Evolutionary conservation across 2,888 invertebrate species (phyloP).

Genomic region (Macaria liturata): DNA sequence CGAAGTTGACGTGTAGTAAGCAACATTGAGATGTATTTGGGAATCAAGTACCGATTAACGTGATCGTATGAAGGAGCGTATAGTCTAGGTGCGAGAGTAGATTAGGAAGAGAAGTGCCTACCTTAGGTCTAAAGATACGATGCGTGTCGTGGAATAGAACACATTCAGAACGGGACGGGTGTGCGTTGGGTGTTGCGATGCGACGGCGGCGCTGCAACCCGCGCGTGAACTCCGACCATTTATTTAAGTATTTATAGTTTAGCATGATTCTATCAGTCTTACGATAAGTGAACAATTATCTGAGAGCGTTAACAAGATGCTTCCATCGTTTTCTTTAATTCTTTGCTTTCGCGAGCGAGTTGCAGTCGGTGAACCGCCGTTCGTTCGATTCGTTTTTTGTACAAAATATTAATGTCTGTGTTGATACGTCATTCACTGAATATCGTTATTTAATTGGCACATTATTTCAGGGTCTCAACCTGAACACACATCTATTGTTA

Average conservation of each 20-base stretch:
- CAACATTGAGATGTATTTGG: too few relatives aligned
- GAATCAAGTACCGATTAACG: too few relatives aligned
- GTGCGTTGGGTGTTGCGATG: constrained; percentile 66
- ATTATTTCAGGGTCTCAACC: constrained; percentile 12
- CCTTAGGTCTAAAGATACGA: constrained; percentile 49
- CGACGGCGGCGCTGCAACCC: constrained; percentile 39
- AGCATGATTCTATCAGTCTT: constrained; percentile 34
- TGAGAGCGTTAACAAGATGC: constrained; percentile 16
- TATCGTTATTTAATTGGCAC: constrained; percentile 19
- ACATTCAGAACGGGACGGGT: constrained; percentile 78
- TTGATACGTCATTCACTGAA: constrained; percentile 17
- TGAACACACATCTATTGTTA: constrained; percentile 11
- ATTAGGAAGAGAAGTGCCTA: constrained; percentile 57
- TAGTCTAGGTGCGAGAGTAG: constrained; percentile 54
- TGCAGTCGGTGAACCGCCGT: constrained; percentile 14
- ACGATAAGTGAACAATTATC: constrained; percentile 22
- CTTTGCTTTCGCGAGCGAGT: constrained; percentile 15
- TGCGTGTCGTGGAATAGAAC: constrained; percentile 81
- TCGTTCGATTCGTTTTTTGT: constrained; percentile 11
- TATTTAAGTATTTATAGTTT: constrained; percentile 17
- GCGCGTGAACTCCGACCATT: constrained; percentile 24
- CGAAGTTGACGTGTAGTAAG: constrained; percentile 36
- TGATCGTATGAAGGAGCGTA: constrained; percentile 33
- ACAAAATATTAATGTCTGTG: constrained; percentile 14
- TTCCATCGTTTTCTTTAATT: constrained; percentile 10